Evolutionary conservation across 2,888 invertebrate genomes (phyloP).

Genomic region (Synanthedon formicaeformis): DNA sequence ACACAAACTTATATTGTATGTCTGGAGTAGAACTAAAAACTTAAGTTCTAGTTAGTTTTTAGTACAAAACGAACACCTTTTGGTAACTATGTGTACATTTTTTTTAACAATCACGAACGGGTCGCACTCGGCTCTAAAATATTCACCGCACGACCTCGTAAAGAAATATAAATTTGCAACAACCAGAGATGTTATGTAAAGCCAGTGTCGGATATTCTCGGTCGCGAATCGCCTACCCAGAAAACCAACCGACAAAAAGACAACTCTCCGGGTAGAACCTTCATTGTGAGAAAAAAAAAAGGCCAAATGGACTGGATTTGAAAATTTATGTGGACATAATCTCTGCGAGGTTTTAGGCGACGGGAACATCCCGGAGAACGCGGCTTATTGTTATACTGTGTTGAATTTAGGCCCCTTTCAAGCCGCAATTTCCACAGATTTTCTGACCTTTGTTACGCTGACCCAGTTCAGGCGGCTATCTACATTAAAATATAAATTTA

Average conservation of each 20-base stretch:
- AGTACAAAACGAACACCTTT: too few species aligned
- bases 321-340: conserved; percentile 34
- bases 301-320: conserved; percentile 21
- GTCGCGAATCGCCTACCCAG: conserved; percentile 10
- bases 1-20: too few species aligned
- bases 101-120: background rate
- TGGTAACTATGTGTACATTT: too few species aligned
- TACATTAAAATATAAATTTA: too few species aligned
- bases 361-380: conserved; percentile 22
- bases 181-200: conserved; percentile 7
- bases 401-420: conserved; percentile 24
- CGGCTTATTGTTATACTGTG: conserved; percentile 24
- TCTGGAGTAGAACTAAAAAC: too few species aligned
- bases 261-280: conserved; percentile 10
- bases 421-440: conserved; percentile 24
- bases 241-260: conserved; percentile 12
- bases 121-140: conserved; percentile 3
- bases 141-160: conserved; percentile 7
- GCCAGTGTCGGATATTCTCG: conserved; percentile 11
- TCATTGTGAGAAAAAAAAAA: conserved; percentile 17
- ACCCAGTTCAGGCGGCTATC: conserved; percentile 19
- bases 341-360: conserved; percentile 21
- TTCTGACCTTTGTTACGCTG: conserved; percentile 22
- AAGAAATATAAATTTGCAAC: conserved; percentile 10
- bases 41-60: too few species aligned